Evolutionary conservation across 92 coral and sea anemone genomes (phyloP), one percentile per base, ranked within the genome.

Genomic region (Palythoa grandis): DNA sequence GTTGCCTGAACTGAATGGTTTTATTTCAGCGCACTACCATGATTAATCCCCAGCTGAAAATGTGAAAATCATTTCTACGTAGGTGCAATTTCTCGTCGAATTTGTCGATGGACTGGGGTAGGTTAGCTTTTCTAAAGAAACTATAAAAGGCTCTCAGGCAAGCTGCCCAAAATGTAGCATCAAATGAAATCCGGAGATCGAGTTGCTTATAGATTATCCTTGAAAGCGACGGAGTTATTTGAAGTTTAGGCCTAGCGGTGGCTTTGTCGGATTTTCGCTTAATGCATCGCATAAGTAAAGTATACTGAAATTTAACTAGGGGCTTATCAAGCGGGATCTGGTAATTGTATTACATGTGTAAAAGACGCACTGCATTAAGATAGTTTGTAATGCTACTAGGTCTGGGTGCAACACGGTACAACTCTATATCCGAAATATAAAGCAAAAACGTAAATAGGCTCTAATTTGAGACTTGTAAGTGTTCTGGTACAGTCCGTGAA

Each of bases 21-120:
- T 75, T 75, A n/a, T 75, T 75, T 61, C 80, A 75, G 10, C 80
- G 80, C 13, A 75, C 80, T 25, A 75, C 0, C 80, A 47, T 75
- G 2, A 75, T n/a, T 2, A 75, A 13, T 2, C 80, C 63, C 80
- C 58, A 47, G 20, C 5, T 16, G n/a, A 77, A 77, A 35, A 77
- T 20, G 37, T 52, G 68, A 37, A 77, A 25, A n/a, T 77, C 66
- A 20, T 16, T 77, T 52, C 82, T 16, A 22, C 82, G 82, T 8
- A 77, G 82, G 14, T 48, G 70, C 6, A 63, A 7, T 4, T 7
- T 4, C 9, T 63, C 7, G 23, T 63, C 70, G 9, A 38, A 16
- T 48, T 54, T 63, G 19, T 57, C 76, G 7, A 4, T 63, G 0
- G 70, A 50, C 7, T 50, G n/a, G 11, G 52, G 78, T 50, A 73